Percentiles rank a stretch among this genome's conserved stretches.
phyloP scores from a whole-genome alignment of 1,140 invertebrate species.

The Dendroctonus ponderosae region DNA sequence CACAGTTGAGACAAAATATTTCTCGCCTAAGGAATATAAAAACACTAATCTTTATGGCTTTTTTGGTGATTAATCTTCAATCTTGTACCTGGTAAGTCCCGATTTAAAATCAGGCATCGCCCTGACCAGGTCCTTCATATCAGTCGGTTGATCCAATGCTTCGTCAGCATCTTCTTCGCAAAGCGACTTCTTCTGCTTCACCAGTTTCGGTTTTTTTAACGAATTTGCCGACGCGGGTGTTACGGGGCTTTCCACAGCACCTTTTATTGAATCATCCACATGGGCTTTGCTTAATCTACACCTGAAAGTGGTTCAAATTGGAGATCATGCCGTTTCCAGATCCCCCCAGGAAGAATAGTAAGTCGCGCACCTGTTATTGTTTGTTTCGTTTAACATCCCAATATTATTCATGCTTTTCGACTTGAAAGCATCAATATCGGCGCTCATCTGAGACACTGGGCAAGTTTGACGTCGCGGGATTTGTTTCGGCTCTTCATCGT shows the following conservation, averaged over 20 bases:
- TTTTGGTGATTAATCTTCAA: neutral
- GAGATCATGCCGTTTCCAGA: too few species aligned
- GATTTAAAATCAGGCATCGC: conserved; percentile 61
- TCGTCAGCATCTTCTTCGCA: conserved; percentile 68
- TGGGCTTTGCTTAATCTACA: too few species aligned
- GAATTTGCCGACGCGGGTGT: conserved; percentile 25
- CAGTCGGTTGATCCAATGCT: conserved; percentile 62
- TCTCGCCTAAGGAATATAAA: neutral
- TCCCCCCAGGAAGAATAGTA: too few species aligned
- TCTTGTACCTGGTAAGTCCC: conserved; percentile 13
- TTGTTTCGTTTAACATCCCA: conserved; percentile 65
- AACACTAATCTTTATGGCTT: neutral
- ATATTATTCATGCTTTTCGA: conserved; percentile 81
- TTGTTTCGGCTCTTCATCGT: conserved; percentile 63
- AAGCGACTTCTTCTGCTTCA: conserved; percentile 78
- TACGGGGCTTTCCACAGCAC: too few species aligned
- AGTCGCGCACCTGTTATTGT: conserved; percentile 43
- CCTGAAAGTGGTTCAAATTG: too few species aligned
- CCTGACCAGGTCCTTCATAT: conserved; percentile 62
- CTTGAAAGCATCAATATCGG: conserved; percentile 59
- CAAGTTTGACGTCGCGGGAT: conserved; percentile 55
- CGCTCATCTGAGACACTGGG: conserved; percentile 53
- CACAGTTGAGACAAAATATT: neutral
- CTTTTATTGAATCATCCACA: too few species aligned
- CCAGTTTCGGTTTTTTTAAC: conserved; percentile 62